Evolutionary conservation across 2,888 invertebrate species (phyloP), one percentile per base, ranked within the genome.

Genomic region (Falcaria lacertinaria): DNA sequence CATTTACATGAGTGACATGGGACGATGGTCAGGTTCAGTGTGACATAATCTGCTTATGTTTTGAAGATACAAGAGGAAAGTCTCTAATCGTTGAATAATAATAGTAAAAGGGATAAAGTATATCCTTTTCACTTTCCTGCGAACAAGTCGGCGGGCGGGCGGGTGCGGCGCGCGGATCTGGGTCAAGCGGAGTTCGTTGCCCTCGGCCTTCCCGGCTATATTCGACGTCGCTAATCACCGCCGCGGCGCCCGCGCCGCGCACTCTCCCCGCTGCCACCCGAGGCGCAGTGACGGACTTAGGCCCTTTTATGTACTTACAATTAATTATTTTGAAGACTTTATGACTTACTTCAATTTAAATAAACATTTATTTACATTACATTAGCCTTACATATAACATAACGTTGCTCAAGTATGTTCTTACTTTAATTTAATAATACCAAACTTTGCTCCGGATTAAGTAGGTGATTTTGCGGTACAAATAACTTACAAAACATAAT

Each of bases 121-220:
- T 64, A 67, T 81, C 74, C 79, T 83, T 87, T 86, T 88, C 84
- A 86, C 85, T 87, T 87, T 88, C 83, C 69, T 80, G 66, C 61
- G 71, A 62, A 66, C 39, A 41, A 50, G 33, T 50, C 47, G n/a
- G 60, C 52, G 59, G 48, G 57, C 62, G 42, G 67, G 54, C 64
- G 59, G 62, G 60, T 47, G 54, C 50, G 51, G 50, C 58, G 55
- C 57, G 65, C 75, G 64, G 73, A 89, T 84, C 88, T 89, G 67
- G 89, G 89, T 88, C 89, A 87, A 81, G 81, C 87, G 62, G 86
- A 88, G 88, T 86, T 89, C 88, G 84, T 87, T 87, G 87, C 86
- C 85, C 88, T 86, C 88, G 88, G 88, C 88, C 88, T 88, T 89
- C 88, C 86, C 85, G 74, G 80, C 86, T 88, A 87, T 87, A 87